phyloP scores from a whole-genome alignment of 2,113 vertebrate species.

The Dolichotis patagonum region DNA sequence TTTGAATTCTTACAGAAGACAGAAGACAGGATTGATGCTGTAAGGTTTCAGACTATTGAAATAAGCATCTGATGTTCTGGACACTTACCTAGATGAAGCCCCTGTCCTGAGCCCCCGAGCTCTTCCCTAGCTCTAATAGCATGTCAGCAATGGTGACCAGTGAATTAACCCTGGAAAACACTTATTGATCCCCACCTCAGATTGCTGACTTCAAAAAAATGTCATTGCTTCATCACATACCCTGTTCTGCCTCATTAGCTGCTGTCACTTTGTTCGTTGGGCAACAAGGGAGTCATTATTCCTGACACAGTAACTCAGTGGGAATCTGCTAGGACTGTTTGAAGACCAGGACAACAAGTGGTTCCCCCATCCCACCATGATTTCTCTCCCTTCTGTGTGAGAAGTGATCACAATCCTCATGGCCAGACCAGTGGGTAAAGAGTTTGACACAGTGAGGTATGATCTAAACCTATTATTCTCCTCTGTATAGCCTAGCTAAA shows the following conservation, averaged over 20 bases:
- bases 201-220: conserved; percentile 83
- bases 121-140: conserved; percentile 61
- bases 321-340: neutral
- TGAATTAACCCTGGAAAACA: conserved; percentile 82
- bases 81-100: conserved; percentile 55
- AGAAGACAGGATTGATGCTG: neutral
- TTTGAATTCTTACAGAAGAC: neutral
- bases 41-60: conserved; percentile 13
- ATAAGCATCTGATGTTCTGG: neutral
- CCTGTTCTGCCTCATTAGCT: conserved; percentile 79
- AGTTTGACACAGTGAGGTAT: accelerated
- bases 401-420: neutral
- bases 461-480: accelerated
- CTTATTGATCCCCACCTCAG: conserved; percentile 79
- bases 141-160: conserved; percentile 67
- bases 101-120: conserved; percentile 8
- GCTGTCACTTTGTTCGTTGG: conserved; percentile 66
- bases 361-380: neutral
- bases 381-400: accelerated
- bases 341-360: conserved; percentile 60
- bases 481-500: neutral
- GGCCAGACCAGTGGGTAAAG: neutral
- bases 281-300: conserved; percentile 72
- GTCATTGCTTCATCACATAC: conserved; percentile 76
- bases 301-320: conserved; percentile 49